Percentiles rank a stretch among this genome's conserved stretches.
Conservation (phyloP, 2,888 invertebrate species). For the Eristalinus sepulchralis region DNA sequence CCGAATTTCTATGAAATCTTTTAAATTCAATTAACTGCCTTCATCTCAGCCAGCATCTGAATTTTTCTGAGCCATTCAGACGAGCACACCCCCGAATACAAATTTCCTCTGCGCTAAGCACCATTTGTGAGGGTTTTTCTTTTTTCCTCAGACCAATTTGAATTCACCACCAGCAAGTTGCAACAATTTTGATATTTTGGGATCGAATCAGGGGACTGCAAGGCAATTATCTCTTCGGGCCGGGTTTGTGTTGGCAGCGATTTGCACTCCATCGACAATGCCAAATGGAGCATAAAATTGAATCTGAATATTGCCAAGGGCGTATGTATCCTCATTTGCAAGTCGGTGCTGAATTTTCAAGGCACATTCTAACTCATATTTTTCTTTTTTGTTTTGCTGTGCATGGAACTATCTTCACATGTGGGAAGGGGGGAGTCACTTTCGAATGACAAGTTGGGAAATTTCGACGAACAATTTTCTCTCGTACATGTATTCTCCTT, state of each 20-base stretch:
- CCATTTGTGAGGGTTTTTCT: neutral
- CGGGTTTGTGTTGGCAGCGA: neutral
- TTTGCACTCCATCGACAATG: neutral
- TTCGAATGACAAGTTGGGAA: neutral
- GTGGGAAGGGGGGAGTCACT: neutral
- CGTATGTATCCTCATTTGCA: neutral
- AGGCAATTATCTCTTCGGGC: neutral
- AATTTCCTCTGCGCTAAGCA: neutral
- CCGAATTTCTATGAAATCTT: too few species aligned
- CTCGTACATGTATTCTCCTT: neutral
- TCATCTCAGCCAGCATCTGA: too few species aligned
- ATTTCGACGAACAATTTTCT: neutral
- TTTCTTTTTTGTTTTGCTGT: neutral
- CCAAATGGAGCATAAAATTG: neutral
- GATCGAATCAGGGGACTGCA: neutral
- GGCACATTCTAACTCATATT: neutral
- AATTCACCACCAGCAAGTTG: neutral
- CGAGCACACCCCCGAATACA: neutral
- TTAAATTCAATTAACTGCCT: too few species aligned
- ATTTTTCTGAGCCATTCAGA: neutral
- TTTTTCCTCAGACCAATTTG: neutral
- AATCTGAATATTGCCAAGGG: neutral
- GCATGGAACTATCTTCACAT: neutral
- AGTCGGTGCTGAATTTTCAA: neutral
- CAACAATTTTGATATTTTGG: neutral